Conservation (phyloP, 92 coral and sea anemone genomes). For the Epizoanthus rinbou region DNA sequence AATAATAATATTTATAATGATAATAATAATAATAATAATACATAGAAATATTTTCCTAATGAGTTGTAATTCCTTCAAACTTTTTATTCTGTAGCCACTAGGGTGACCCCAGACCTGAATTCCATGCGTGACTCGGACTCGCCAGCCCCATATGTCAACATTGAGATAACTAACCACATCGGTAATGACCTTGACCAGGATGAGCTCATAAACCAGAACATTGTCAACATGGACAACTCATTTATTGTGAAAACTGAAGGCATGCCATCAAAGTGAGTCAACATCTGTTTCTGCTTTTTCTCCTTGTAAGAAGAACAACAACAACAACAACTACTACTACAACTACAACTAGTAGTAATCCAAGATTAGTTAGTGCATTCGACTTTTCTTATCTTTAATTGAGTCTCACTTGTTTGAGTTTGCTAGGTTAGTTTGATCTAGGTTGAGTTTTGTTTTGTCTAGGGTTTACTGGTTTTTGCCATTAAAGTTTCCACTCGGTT, state of each 20-base stretch:
- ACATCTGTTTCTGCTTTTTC: too few relatives aligned
- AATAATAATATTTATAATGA: neutral
- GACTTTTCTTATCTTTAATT: too few relatives aligned
- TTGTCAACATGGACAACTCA: slow-evolving; percentile 56
- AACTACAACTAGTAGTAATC: too few relatives aligned
- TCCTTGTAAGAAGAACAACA: too few relatives aligned
- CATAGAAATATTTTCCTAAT: neutral
- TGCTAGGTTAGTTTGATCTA: too few relatives aligned
- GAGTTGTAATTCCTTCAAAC: too few relatives aligned
- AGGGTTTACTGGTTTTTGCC: too few relatives aligned
- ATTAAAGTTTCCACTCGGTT: too few relatives aligned
- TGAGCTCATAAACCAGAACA: slow-evolving; percentile 56
- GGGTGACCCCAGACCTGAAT: slow-evolving; percentile 12
- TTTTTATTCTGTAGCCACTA: neutral
- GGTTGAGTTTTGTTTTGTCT: too few relatives aligned
- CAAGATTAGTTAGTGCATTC: too few relatives aligned
- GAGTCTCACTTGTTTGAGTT: too few relatives aligned
- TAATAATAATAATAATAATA: neutral
- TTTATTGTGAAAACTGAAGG: slow-evolving; percentile 67
- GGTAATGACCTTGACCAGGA: slow-evolving; percentile 69
- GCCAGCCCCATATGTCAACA: slow-evolving; percentile 71
- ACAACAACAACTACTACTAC: too few relatives aligned
- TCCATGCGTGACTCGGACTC: slow-evolving; percentile 74
- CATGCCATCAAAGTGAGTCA: slow-evolving; percentile 60
- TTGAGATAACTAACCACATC: slow-evolving; percentile 59